Evolutionary conservation across 2,113 vertebrate species (phyloP).

Genomic region (Oryzias curvinotus): DNA sequence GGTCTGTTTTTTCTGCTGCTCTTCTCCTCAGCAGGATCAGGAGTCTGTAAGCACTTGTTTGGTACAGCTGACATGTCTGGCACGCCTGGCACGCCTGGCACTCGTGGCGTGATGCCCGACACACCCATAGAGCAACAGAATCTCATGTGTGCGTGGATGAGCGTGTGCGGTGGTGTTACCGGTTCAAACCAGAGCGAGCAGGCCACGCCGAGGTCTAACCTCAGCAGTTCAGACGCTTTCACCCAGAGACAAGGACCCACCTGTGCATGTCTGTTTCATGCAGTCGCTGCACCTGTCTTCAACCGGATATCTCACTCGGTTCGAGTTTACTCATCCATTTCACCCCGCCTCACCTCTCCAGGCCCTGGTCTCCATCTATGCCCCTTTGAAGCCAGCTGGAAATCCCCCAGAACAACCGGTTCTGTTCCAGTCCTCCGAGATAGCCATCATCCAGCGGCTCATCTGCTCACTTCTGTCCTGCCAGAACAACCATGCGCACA

Average conservation of each 20-base stretch:
- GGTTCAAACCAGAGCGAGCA: conserved; percentile 60
- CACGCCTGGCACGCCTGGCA: conserved; percentile 31
- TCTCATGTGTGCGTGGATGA: conserved; percentile 7
- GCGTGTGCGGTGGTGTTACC: conserved; percentile 1
- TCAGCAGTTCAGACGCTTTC: conserved; percentile 69
- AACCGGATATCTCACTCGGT: conserved; percentile 39
- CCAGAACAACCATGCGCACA: conserved; percentile 14
- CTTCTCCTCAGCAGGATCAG: conserved; percentile 16
- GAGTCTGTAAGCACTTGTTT: conserved; percentile 46
- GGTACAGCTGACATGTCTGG: conserved; percentile 43
- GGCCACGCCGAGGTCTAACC: conserved; percentile 40
- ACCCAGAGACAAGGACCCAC: conserved; percentile 69
- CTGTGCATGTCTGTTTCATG: conserved; percentile 68
- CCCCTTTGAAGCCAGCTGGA: conserved; percentile 47
- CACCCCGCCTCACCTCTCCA: conserved; percentile 2
- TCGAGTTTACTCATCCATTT: background rate
- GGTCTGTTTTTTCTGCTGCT: background rate
- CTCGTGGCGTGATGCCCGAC: conserved; percentile 4
- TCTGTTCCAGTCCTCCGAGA: conserved; percentile 34
- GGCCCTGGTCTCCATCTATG: conserved; percentile 13
- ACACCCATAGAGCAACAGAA: conserved; percentile 22
- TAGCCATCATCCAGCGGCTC: conserved; percentile 31
- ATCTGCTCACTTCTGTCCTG: conserved; percentile 22
- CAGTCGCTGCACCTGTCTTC: conserved; percentile 61
- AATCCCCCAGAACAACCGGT: conserved; percentile 42